Percentiles rank a stretch among this genome's conserved stretches.
Conservation (phyloP, 2,113 vertebrate species). For the Galbula dea region DNA sequence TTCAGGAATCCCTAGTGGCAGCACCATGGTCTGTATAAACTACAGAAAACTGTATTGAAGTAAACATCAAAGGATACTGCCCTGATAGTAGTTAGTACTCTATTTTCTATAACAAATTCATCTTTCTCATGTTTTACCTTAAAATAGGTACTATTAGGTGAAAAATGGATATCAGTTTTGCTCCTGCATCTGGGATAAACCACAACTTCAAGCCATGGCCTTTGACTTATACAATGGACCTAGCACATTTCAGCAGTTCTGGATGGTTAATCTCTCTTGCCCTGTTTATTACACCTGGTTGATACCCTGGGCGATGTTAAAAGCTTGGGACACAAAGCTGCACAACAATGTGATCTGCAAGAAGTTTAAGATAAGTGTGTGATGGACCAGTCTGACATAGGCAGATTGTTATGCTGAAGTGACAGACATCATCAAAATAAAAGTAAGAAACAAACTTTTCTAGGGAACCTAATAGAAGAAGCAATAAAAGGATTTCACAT, state of each 20-base stretch:
- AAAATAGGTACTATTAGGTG: background rate
- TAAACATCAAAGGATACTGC: background rate
- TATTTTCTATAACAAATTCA: background rate
- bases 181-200: background rate
- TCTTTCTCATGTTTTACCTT: background rate
- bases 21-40: background rate
- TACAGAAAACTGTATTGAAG: background rate
- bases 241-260: background rate
- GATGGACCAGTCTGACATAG: background rate
- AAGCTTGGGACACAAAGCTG: background rate
- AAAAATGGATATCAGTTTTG: background rate
- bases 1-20: conserved; percentile 24
- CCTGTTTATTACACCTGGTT: background rate
- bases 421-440: background rate
- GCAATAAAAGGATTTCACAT: background rate
- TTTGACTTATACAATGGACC: background rate
- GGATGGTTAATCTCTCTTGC: background rate
- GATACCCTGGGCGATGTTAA: background rate
- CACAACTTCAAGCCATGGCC: background rate
- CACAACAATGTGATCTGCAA: background rate
- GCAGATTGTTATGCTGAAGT: background rate
- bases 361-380: background rate
- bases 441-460: background rate
- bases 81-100: background rate
- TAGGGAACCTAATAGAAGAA: background rate